A percentile compares a stretch with the other conserved stretches of the same genome.
These are phyloP conservation scores for Philonicus albiceps DNA, from an alignment of 2,888 invertebrate species.

Conservation along the genomic window DNA sequence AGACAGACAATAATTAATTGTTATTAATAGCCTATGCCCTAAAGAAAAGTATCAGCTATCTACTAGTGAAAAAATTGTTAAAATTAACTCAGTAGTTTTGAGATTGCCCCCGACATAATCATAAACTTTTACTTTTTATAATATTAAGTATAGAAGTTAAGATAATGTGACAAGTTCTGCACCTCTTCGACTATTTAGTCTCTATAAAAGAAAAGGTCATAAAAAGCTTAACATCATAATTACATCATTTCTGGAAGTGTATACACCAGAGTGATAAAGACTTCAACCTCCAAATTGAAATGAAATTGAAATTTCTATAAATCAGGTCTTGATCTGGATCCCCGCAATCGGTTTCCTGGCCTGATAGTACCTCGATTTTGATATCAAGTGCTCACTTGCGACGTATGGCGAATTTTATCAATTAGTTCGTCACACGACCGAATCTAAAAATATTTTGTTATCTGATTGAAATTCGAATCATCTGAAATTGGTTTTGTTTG, in stretches of 20 bases:
- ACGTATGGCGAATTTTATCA: background rate
- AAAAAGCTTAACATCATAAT: background rate
- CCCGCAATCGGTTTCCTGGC: background rate
- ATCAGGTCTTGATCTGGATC: background rate
- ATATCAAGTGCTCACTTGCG: background rate
- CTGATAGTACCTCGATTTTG: background rate
- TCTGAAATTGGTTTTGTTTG: background rate
- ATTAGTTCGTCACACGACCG: background rate
- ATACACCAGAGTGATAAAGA: background rate
- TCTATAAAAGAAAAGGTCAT: background rate
- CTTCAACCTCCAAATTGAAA: background rate
- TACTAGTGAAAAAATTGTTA: too few relatives aligned
- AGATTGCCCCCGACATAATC: too few relatives aligned
- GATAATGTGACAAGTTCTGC: background rate
- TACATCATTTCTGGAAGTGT: background rate
- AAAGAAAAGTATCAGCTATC: too few relatives aligned
- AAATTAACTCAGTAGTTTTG: too few relatives aligned
- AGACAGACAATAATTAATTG: too few relatives aligned
- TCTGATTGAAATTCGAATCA: background rate
- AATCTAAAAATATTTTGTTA: background rate
- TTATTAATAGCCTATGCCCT: too few relatives aligned
- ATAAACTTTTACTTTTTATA: too few relatives aligned
- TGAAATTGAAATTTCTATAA: background rate
- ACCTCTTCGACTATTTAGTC: background rate
- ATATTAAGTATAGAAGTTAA: too few relatives aligned